Evolutionary conservation across 2,888 invertebrate genomes (phyloP).

Genomic region (Ceramica pisi): DNA sequence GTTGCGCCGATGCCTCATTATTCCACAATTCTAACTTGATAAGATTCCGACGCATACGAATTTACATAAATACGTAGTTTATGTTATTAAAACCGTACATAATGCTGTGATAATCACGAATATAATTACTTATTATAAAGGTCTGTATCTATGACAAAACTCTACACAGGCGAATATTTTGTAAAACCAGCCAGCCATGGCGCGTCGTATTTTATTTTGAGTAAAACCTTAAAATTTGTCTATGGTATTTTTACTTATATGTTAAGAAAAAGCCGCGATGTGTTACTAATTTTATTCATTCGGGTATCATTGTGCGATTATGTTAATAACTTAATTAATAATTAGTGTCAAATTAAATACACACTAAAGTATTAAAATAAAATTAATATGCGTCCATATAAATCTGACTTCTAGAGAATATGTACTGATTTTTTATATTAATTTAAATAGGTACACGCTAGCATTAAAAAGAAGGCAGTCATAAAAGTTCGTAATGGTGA

Average conservation of each 20-base stretch:
- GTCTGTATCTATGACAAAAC: conserved; percentile 60
- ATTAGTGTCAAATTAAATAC: conserved; percentile 44
- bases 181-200: conserved; percentile 54
- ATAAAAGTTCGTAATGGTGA: conserved; percentile 31
- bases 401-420: conserved; percentile 24
- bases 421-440: conserved; percentile 11
- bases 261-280: conserved; percentile 32
- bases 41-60: conserved; percentile 46
- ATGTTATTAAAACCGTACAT: conserved; percentile 54
- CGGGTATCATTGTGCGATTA: conserved; percentile 32
- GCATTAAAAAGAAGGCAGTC: conserved; percentile 6
- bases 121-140: conserved; percentile 66
- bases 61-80: conserved; percentile 60
- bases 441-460: neutral
- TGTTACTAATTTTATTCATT: conserved; percentile 57
- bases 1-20: conserved; percentile 35
- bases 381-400: conserved; percentile 4
- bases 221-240: conserved; percentile 26
- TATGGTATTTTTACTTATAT: conserved; percentile 40
- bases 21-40: conserved; percentile 37
- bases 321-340: conserved; percentile 30
- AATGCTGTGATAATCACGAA: conserved; percentile 63
- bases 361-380: neutral
- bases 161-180: conserved; percentile 56
- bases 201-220: conserved; percentile 22